A percentile compares a stretch with the other conserved stretches of the same genome.
Evolutionary conservation across 2,888 invertebrate genomes (phyloP).

Genomic region (Eristalis intricaria): DNA sequence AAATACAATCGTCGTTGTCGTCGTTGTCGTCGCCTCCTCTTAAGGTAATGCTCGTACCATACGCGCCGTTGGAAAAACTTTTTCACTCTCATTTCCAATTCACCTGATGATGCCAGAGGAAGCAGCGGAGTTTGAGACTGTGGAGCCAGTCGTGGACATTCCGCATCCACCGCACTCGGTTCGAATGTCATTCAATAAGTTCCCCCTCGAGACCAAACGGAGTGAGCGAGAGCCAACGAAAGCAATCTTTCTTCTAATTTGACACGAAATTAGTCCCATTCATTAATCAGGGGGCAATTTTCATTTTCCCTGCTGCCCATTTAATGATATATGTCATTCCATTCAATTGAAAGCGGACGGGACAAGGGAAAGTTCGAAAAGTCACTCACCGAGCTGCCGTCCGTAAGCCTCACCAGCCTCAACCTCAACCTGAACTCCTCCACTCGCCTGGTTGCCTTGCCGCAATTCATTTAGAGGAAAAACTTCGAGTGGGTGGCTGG

Average conservation of each 20-base stretch:
- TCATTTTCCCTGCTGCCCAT: constrained; percentile 64
- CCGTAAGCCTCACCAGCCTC: neutral
- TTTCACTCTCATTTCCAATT: constrained; percentile 70
- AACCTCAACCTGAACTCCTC: neutral
- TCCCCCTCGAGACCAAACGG: neutral
- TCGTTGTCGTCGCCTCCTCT: constrained; percentile 9
- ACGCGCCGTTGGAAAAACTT: constrained; percentile 43
- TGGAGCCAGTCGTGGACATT: constrained; percentile 38
- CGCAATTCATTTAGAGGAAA: constrained; percentile 61
- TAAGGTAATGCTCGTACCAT: neutral
- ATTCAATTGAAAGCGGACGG: constrained; percentile 54
- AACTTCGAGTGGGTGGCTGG: constrained; percentile 44
- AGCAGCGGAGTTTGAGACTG: neutral
- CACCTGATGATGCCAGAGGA: constrained; percentile 62
- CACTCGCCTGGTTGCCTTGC: neutral
- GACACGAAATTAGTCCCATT: constrained; percentile 72
- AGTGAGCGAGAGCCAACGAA: constrained; percentile 6
- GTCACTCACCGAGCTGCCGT: constrained; percentile 6
- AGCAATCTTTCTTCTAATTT: constrained; percentile 72
- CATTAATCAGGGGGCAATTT: constrained; percentile 70
- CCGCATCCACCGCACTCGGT: neutral
- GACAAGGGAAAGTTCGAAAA: constrained; percentile 62
- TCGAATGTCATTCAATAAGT: constrained; percentile 69
- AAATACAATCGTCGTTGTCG: constrained; percentile 47
- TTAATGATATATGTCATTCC: constrained; percentile 70